Evolutionary conservation across 2,113 vertebrate species (phyloP).

Genomic region (Merops nubicus): DNA sequence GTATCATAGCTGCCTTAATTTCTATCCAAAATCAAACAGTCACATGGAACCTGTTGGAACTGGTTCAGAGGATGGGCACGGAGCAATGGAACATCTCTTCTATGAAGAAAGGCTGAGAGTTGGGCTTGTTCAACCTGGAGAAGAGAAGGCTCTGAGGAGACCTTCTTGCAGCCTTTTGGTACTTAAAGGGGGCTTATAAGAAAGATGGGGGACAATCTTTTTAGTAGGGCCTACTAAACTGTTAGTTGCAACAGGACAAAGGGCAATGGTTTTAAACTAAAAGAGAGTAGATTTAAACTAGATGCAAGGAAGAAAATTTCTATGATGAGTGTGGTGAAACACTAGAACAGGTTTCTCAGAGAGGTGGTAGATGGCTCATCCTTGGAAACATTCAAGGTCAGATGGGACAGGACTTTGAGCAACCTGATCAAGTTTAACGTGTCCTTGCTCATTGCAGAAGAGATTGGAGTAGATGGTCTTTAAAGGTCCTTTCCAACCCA

Average conservation of each 20-base stretch:
- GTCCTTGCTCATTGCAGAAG: background rate
- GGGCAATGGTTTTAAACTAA: background rate
- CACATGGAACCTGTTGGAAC: background rate
- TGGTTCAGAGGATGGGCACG: background rate
- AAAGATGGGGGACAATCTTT: background rate
- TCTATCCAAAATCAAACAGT: background rate
- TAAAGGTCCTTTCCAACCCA: background rate
- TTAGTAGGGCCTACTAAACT: background rate
- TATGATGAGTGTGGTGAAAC: background rate
- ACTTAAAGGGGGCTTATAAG: background rate
- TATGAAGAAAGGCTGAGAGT: background rate
- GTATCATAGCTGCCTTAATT: background rate
- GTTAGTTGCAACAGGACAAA: background rate
- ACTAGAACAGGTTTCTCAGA: background rate
- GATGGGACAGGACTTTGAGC: fast-evolving
- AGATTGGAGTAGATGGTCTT: background rate
- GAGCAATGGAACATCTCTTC: background rate
- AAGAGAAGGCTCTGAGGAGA: fast-evolving
- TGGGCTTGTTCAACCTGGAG: background rate
- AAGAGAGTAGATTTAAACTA: background rate
- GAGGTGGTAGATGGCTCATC: background rate
- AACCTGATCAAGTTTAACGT: background rate
- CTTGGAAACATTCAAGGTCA: background rate
- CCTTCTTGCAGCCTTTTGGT: background rate
- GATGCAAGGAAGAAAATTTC: background rate